Evolutionary conservation across 2,113 vertebrate species (phyloP).

Genomic region (Lonchura striata): DNA sequence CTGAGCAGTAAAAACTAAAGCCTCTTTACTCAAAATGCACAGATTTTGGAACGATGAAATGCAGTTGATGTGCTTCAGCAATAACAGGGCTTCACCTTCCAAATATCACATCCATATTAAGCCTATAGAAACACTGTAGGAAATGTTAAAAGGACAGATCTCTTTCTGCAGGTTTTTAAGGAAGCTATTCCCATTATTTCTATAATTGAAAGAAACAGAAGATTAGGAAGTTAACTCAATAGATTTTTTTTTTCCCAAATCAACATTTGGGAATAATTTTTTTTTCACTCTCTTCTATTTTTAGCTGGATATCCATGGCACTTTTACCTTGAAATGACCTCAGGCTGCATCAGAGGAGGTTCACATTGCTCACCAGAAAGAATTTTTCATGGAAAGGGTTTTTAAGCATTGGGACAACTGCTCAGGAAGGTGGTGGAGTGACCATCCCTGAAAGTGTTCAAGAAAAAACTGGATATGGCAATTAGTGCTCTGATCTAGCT

Average conservation of each 20-base stretch:
- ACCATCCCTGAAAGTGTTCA: background rate
- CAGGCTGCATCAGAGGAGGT: background rate
- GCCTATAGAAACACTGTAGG: background rate
- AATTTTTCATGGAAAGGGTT: background rate
- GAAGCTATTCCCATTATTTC: background rate
- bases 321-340: background rate
- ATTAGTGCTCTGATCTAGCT: background rate
- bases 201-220: background rate
- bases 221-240: background rate
- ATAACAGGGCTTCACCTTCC: background rate
- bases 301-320: background rate
- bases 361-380: background rate
- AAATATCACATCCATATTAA: background rate
- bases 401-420: background rate
- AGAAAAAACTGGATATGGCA: background rate
- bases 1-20: background rate
- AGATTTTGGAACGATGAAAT: background rate
- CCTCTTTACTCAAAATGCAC: background rate
- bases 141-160: background rate
- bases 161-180: background rate
- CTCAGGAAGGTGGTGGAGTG: background rate
- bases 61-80: background rate
- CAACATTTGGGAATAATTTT: background rate
- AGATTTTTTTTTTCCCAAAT: background rate
- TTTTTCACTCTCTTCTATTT: background rate